These are phyloP conservation scores for Lapara coniferarum DNA, from an alignment of 2,888 invertebrate species.

Conservation along the genomic window DNA sequence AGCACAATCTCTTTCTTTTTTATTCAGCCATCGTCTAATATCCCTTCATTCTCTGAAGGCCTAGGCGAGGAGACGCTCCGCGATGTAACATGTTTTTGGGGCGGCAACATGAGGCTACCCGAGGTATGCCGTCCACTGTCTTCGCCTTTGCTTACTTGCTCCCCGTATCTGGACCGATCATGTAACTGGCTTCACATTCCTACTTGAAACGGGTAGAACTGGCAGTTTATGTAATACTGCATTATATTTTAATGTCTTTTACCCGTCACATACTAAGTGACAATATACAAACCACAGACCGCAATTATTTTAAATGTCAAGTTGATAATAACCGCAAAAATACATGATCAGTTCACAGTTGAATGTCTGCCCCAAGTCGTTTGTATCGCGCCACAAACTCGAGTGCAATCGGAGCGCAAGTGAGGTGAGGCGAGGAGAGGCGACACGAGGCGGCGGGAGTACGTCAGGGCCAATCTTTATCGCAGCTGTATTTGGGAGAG, in stretches of 20 bases:
- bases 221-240: no score
- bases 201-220: not conserved
- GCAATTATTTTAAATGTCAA: not conserved
- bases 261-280: not conserved
- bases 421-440: not conserved
- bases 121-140: not conserved
- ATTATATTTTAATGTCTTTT: not conserved
- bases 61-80: not conserved
- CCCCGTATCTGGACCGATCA: not conserved
- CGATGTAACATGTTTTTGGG: not conserved
- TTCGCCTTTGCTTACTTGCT: not conserved
- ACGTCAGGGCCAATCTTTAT: not conserved
- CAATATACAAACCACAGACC: not conserved
- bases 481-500: no score
- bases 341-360: not conserved
- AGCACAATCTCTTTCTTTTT: slow-evolving; percentile 1
- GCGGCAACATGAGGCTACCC: not conserved
- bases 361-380: not conserved
- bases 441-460: not conserved
- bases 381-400: not conserved
- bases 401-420: slow-evolving; percentile 2
- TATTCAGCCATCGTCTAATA: not conserved
- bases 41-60: not conserved
- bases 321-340: not conserved
- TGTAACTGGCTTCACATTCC: not conserved